Percentiles rank a stretch among this genome's conserved stretches.
phyloP scores from a whole-genome alignment of 2,888 invertebrate species.

The Stenotaenia linearis region DNA sequence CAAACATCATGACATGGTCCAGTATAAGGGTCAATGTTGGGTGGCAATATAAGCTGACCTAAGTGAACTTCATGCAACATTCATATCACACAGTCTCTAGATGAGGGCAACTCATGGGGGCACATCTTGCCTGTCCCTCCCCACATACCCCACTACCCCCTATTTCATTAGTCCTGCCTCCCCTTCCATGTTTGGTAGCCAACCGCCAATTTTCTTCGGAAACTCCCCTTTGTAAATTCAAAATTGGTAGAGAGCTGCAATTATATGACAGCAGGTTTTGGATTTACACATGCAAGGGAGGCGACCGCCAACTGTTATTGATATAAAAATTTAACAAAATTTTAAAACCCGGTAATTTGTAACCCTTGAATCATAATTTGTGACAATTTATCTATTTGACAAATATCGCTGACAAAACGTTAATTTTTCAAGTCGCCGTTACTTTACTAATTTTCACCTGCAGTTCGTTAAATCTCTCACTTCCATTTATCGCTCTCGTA shows the following conservation, averaged over 20 bases:
- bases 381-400: too few relatives aligned
- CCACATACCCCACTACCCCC: background rate
- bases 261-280: background rate
- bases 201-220: background rate
- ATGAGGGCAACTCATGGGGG: constrained; percentile 7
- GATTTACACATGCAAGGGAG: background rate
- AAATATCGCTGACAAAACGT: background rate
- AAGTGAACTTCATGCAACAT: constrained; percentile 24
- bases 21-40: constrained; percentile 12
- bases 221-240: background rate
- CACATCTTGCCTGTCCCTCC: constrained; percentile 2
- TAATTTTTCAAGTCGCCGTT: background rate
- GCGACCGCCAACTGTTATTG: too few relatives aligned
- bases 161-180: constrained; percentile 21
- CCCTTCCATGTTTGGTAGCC: constrained; percentile 22
- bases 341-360: too few relatives aligned
- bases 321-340: too few relatives aligned
- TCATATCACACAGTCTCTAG: constrained; percentile 14
- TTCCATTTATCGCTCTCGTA: background rate
- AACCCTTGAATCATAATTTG: too few relatives aligned
- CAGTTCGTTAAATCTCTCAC: background rate
- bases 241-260: background rate
- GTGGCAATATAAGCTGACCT: constrained; percentile 17
- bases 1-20: constrained; percentile 5
- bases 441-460: background rate